A percentile compares a stretch with the other conserved stretches of the same genome.
Conservation (phyloP, 2,888 invertebrate genomes). For the Patella depressa region DNA sequence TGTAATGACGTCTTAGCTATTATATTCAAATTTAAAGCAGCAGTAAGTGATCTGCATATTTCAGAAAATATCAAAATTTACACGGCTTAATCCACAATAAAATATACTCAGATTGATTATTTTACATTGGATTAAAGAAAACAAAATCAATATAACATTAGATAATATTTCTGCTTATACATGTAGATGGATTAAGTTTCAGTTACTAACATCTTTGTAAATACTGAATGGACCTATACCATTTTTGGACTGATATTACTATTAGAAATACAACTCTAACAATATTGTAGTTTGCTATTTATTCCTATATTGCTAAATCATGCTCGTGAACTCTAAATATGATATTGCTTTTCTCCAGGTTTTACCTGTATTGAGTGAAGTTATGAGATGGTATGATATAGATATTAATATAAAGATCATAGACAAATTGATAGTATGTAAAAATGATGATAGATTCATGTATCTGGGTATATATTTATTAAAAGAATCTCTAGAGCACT, state of each 20-base stretch:
- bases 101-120: too few relatives aligned
- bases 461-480: slow-evolving; percentile 56
- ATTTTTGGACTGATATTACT: slow-evolving; percentile 4
- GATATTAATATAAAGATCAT: slow-evolving; percentile 55
- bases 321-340: background rate
- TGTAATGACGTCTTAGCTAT: too few relatives aligned
- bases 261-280: background rate
- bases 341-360: slow-evolving; percentile 44
- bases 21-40: too few relatives aligned
- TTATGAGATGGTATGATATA: slow-evolving; percentile 67
- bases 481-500: slow-evolving; percentile 58
- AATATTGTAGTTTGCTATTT: background rate
- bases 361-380: slow-evolving; percentile 64
- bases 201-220: too few relatives aligned
- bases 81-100: too few relatives aligned
- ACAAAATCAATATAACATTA: too few relatives aligned
- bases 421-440: slow-evolving; percentile 44
- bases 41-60: too few relatives aligned
- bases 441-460: slow-evolving; percentile 47
- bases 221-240: too few relatives aligned
- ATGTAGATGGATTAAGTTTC: too few relatives aligned
- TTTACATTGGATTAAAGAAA: too few relatives aligned
- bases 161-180: too few relatives aligned
- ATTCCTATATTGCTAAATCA: background rate
- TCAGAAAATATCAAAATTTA: too few relatives aligned